Conservation (phyloP, 2,888 invertebrate species). For the Atethmia centrago region DNA sequence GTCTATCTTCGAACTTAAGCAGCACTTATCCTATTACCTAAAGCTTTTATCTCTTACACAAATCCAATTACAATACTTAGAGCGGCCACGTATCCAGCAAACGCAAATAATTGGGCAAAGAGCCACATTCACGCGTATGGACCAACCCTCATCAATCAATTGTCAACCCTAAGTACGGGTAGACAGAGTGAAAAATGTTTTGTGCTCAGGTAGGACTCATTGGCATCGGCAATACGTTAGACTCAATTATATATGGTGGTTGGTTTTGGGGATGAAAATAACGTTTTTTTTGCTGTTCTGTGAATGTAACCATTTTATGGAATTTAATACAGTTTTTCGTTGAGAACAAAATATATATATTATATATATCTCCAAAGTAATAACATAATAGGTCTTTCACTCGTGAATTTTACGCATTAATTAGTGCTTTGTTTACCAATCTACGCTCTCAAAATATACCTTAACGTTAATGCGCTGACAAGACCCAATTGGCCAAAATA, state of each 20-base stretch:
- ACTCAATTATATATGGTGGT: slow-evolving; percentile 44
- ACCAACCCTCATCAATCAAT: slow-evolving; percentile 64
- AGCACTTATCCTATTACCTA: slow-evolving; percentile 32
- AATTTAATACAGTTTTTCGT: neutral
- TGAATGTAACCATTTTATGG: neutral
- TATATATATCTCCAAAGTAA: too few relatives aligned
- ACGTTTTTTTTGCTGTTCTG: neutral
- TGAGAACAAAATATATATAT: too few relatives aligned
- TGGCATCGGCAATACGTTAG: slow-evolving; percentile 52
- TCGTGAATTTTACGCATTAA: too few relatives aligned
- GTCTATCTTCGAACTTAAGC: slow-evolving; percentile 11
- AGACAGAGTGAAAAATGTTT: slow-evolving; percentile 53
- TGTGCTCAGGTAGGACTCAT: slow-evolving; percentile 54
- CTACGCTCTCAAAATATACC: too few relatives aligned
- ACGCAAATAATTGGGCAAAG: slow-evolving; percentile 59
- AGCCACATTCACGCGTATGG: slow-evolving; percentile 42
- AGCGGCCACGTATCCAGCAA: slow-evolving; percentile 30
- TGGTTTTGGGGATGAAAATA: slow-evolving; percentile 22
- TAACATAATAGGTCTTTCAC: too few relatives aligned
- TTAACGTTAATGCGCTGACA: too few relatives aligned
- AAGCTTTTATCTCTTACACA: slow-evolving; percentile 41
- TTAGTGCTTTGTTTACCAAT: too few relatives aligned
- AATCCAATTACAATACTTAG: slow-evolving; percentile 54
- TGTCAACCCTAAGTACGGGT: slow-evolving; percentile 52
- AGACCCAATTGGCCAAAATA: too few relatives aligned